A percentile compares a stretch with the other conserved stretches of the same genome.
Conservation (phyloP, 1,140 invertebrate genomes). For the Drosophila littoralis region DNA sequence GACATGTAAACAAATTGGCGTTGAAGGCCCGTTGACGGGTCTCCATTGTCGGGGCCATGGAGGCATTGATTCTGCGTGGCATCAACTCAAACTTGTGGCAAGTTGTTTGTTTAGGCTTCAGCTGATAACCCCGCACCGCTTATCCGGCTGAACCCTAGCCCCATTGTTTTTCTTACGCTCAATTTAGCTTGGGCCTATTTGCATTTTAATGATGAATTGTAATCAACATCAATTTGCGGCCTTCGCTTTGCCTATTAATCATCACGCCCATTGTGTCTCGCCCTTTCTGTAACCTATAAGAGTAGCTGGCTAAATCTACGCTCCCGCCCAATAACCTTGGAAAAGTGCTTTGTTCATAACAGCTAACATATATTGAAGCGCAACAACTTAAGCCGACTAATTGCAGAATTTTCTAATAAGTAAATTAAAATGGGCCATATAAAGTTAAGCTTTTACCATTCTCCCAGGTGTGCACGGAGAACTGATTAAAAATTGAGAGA, state of each 20-base stretch:
- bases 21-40: conserved; percentile 60
- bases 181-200: conserved; percentile 46
- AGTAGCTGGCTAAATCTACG: conserved; percentile 13
- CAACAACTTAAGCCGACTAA: conserved; percentile 10
- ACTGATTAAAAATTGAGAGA: too few relatives aligned
- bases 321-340: neutral
- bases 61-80: conserved; percentile 35
- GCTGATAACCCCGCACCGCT: neutral
- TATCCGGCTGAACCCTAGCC: neutral
- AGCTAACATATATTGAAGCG: conserved; percentile 17
- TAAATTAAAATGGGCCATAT: too few relatives aligned
- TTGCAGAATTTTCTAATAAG: conserved; percentile 7
- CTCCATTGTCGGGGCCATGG: conserved; percentile 40
- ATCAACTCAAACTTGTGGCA: conserved; percentile 55
- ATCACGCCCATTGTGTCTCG: conserved; percentile 32
- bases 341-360: conserved; percentile 4
- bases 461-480: too few relatives aligned
- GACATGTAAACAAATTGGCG: conserved; percentile 81
- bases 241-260: conserved; percentile 38
- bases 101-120: conserved; percentile 71
- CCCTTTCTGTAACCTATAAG: neutral
- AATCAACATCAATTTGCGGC: conserved; percentile 72
- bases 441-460: too few relatives aligned
- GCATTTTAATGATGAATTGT: conserved; percentile 75
- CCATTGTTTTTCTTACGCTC: conserved; percentile 27